Base-by-base conservation (phyloP, 2,113 vertebrate genomes). In the Tamias sibiricus region DNA sequence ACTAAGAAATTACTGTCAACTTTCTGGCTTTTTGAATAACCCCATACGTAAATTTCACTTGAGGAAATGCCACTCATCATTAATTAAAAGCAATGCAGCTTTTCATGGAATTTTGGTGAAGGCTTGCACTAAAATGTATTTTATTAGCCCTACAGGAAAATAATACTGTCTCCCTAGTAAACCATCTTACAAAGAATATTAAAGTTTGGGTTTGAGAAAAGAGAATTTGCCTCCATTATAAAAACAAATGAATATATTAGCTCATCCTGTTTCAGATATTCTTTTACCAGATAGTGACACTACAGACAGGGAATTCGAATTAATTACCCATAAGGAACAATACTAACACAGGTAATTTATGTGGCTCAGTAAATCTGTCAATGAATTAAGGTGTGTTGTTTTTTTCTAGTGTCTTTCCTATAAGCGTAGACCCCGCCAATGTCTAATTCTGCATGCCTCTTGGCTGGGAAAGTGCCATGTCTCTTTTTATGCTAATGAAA, bases 221-320 rank as follows among this genome's bases (percentile, higher is more conserved):
- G 40, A 88, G n/a, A 91, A 54, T 88, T 95, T 90, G 40, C 24
- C 13, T 93, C 62, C 37, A 66, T 82, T 69, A 75, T 52, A 42
- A 90, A 93, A 54, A n/a, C n/a, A 83, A 35, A 89, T 32, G 22
- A 83, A 22, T 54, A 0, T 79, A 86, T 68, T 37, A 96, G 59
- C 42, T 17, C 8, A 35, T 83, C 62, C 72, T 71, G 19, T 57
- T 89, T 92, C 68, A 88, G 85, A 86, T 76, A 87, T 57, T 30
- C 19, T 72, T 81, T 26, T 57, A 77, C 13, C 22, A 2, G 54
- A 82, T 62, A 42, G 11, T 52, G 40, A 80, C 30, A 69, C 66
- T 79, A 87, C 2, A 44, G 57, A 69, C 37, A 95, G 19, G 16
- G 62, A 47, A 89, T 83, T 22, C 54, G 54, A 87, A 68, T 72